Evolutionary conservation across 2,888 invertebrate species (phyloP), one percentile per base, ranked within the genome.

Genomic region (Chromoteleia sp.): DNA sequence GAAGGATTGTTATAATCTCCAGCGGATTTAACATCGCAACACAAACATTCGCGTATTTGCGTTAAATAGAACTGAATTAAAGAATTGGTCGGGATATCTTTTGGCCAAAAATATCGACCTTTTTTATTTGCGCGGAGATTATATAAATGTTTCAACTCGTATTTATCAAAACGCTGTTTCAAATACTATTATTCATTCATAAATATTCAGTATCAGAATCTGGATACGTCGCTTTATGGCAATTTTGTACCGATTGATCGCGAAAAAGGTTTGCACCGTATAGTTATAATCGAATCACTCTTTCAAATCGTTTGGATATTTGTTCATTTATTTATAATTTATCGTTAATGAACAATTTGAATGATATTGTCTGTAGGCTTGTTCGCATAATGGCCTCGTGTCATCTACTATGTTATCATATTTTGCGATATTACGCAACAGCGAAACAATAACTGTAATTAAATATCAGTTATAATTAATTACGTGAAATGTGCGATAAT

Each of bases 301-400:
- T 61, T 45, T 61, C 21, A 33, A 54, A 43, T 54, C 43, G 54
- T n/a, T 54, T 29, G 21, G 39, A 63, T 43, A 63, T 61, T 73
- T 73, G 54, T 61, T 73, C 52, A 19, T 61, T 61, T 73, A 52
- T 73, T 61, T 61, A 73, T 61, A 61, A 61, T 73, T 61, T 73
- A 61, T 43, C 29, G 43, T 52, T 73, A 61, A 61, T 73, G 43
- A 73, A 73, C 61, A 7, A 15, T 61, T 73, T 43, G 33, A 30
- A 17, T 21, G 33, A 21, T 21, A 48, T 73, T 61, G 43, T 61
- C 25, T 12, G 30, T 3, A 48, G 12, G n/a, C 36, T 17, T 36
- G 30, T 36, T 45, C 4, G 19, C 14, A 5, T 43, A 54, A 56
- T 68, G 36, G 50, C n/a, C n/a, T n/a, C 10, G 6, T 7, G 17